Conservation (phyloP, 64 coral and sea anemone species). For the Platygyra sinensis region DNA sequence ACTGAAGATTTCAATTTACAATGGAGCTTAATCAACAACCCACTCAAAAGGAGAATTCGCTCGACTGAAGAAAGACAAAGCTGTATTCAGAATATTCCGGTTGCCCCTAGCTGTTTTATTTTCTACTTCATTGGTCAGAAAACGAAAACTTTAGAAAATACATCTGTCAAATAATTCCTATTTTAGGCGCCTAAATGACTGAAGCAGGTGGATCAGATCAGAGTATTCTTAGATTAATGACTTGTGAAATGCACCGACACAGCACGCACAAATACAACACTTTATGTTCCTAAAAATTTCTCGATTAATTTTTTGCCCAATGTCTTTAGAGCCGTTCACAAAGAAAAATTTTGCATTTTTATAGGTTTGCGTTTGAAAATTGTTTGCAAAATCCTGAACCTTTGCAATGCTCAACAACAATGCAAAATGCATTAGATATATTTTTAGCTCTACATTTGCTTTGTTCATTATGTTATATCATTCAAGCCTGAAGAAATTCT, state of each 20-base stretch:
- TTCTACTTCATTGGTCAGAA: not conserved
- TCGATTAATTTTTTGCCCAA: not conserved
- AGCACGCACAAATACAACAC: not conserved
- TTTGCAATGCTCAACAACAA: not conserved
- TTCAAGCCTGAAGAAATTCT: not conserved
- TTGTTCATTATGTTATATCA: not conserved
- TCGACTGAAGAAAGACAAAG: not conserved
- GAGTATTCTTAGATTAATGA: not conserved
- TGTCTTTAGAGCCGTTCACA: not conserved
- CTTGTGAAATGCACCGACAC: not conserved
- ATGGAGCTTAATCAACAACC: not conserved
- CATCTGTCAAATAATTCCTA: constrained; percentile 12
- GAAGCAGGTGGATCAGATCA: not conserved
- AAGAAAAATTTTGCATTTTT: not conserved
- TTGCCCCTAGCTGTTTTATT: not conserved
- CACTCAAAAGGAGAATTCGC: too few relatives aligned
- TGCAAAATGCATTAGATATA: not conserved
- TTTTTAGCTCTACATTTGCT: not conserved
- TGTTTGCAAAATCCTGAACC: not conserved
- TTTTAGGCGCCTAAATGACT: not conserved
- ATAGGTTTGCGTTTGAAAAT: not conserved
- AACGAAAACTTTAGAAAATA: not conserved
- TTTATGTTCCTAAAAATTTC: not conserved
- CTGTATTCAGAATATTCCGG: not conserved
- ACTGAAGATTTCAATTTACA: not conserved